Percentiles rank a stretch among this genome's conserved stretches.
phyloP scores from a whole-genome alignment of 2,888 invertebrate species.

The Drosophila gaucha region DNA sequence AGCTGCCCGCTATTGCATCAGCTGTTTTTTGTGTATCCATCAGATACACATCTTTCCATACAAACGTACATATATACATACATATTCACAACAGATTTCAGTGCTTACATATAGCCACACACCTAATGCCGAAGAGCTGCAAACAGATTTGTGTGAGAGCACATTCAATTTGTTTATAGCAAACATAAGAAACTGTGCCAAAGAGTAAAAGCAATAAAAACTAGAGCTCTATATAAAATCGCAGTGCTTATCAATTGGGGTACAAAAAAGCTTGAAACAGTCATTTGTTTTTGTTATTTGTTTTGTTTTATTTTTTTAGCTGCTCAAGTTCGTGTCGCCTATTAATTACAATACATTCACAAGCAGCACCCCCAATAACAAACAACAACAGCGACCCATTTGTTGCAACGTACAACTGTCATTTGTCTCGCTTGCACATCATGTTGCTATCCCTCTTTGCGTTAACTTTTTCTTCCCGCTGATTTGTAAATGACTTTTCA shows the following conservation, averaged over 20 bases:
- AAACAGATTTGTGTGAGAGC: conserved; percentile 17
- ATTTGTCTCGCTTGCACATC: conserved; percentile 3
- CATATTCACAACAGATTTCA: neutral
- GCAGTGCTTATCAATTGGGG: conserved; percentile 34
- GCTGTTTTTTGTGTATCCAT: conserved; percentile 63
- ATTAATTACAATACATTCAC: conserved; percentile 59
- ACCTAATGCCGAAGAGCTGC: conserved; percentile 10
- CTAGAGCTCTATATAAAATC: conserved; percentile 4
- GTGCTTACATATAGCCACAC: conserved; percentile 8
- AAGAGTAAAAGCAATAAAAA: conserved; percentile 16
- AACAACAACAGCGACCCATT: conserved; percentile 28
- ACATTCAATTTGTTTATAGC: conserved; percentile 35
- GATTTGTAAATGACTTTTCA: conserved; percentile 25
- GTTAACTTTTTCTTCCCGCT: conserved; percentile 18
- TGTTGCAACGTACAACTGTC: conserved; percentile 10
- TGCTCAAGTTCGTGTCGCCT: conserved; percentile 49
- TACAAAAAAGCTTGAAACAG: conserved; percentile 18
- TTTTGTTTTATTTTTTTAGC: conserved; percentile 26
- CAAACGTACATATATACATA: neutral
- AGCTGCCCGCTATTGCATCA: conserved; percentile 71
- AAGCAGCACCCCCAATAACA: conserved; percentile 30
- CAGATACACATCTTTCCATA: conserved; percentile 39
- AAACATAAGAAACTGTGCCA: conserved; percentile 16
- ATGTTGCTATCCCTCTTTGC: conserved; percentile 7
- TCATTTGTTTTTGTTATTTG: conserved; percentile 18